Evolutionary conservation across 2,888 invertebrate species (phyloP), one percentile per base, ranked within the genome.

Genomic region (Dasysyrphus albostriatus): DNA sequence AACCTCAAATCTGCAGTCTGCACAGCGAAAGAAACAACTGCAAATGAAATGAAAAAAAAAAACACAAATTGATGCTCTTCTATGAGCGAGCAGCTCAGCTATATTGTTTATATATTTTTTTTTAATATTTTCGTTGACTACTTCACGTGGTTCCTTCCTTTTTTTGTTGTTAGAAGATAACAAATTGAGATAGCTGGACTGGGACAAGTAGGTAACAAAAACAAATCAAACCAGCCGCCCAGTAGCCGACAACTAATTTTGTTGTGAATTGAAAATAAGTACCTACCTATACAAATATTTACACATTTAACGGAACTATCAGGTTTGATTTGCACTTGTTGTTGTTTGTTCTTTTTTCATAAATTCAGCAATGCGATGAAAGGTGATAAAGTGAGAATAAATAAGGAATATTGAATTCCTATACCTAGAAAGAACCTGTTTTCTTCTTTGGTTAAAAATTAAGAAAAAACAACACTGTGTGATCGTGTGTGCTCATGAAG

Each of bases 261-360:
- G 9, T 10, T 56, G 9, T 56, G n/a, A 56, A 32, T 16, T 34
- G 4, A 32, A 56, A 9, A 32, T 2, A 49, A 5, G 5, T n/a
- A n/a, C n/a, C 16, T 6, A 44, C 6, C 0, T 19, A 24, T 51
- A 51, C 51, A 56, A 32, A 56, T 56, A 56, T 56, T 56, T 34
- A 34, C 56, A 56, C 32, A 56, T 32, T 32, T 56, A 56, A 56
- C 32, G 56, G 56, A 32, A 56, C 56, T n/a, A 56, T 56, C n/a
- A 56, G 16, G 34, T 29, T 51, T n/a, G 5, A 14, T 9, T 34
- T 61, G 59, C 12, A 39, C 12, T 19, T 3, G 10, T 0, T 19
- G 12, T 37, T 3, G 12, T 37, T 14, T 34, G 47, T 34, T 65
- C 10, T 47, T 63, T 32, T 44, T 16, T 3, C 1, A 49, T 47